Percentiles rank a stretch among this genome's conserved stretches.
Conservation (phyloP, 2,888 invertebrate species). For the Harpagoxenus sublaevis region DNA sequence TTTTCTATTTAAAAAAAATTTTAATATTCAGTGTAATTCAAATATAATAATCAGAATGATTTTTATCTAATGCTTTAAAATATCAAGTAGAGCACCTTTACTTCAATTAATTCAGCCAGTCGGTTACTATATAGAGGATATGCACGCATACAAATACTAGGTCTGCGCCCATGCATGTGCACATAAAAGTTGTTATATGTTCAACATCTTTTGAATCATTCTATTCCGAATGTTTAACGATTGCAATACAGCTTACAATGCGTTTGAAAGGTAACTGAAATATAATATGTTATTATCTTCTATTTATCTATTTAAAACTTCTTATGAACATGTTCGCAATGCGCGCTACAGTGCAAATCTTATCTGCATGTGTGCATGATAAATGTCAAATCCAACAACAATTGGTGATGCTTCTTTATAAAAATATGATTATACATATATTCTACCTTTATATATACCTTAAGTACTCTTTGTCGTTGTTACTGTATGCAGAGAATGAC, state of each 20-base stretch:
- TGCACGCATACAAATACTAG: background rate
- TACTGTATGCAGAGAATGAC: conserved; percentile 82
- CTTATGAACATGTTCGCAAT: background rate
- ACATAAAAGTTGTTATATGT: conserved; percentile 1
- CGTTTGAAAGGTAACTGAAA: background rate
- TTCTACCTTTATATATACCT: background rate
- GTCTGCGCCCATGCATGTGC: background rate
- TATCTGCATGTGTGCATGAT: conserved; percentile 31
- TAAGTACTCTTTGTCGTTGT: background rate
- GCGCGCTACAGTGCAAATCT: background rate
- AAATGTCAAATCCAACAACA: background rate
- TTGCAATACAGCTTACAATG: background rate
- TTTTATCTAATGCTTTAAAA: background rate
- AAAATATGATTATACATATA: background rate
- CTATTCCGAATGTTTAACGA: background rate
- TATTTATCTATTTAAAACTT: conserved; percentile 3
- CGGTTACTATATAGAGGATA: background rate
- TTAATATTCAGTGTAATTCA: background rate
- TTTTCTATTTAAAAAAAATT: background rate
- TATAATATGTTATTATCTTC: background rate
- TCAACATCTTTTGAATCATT: background rate
- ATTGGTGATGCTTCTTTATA: background rate
- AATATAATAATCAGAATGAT: background rate
- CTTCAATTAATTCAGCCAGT: background rate
- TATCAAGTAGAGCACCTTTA: background rate